Percentiles rank a stretch among this genome's conserved stretches.
These are phyloP conservation scores for Thaumatotibia leucotreta DNA, from an alignment of 1,140 invertebrate species.

Conservation along the genomic window DNA sequence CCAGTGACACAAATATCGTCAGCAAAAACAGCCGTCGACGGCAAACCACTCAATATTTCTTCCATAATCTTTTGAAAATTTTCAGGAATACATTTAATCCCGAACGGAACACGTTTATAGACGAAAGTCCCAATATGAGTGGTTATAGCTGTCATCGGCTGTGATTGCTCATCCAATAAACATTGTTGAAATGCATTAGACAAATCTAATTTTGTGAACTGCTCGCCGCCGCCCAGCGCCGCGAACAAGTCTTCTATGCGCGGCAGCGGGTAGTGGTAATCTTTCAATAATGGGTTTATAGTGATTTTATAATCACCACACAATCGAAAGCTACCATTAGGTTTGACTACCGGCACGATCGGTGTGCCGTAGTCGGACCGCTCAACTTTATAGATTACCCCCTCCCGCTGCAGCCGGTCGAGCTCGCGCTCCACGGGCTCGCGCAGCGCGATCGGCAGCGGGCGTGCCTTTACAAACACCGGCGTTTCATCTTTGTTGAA, in stretches of 20 bases:
- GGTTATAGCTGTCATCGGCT: conserved; percentile 19
- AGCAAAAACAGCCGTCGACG: conserved; percentile 6
- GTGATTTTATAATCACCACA: conserved; percentile 19
- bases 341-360: too few species aligned
- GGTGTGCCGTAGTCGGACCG: too few species aligned
- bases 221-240: conserved; percentile 17
- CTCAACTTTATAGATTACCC: too few species aligned
- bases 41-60: conserved; percentile 11
- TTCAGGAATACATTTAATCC: conserved; percentile 17
- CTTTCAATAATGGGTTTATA: conserved; percentile 14
- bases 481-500: not conserved
- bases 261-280: conserved; percentile 17
- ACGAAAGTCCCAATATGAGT: conserved; percentile 29
- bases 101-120: conserved; percentile 24
- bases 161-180: conserved; percentile 17
- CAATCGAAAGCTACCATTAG: not conserved
- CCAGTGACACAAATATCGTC: conserved; percentile 23
- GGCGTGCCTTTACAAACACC: not conserved
- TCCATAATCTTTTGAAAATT: conserved; percentile 24
- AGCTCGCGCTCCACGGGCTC: not conserved
- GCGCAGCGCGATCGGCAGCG: not conserved
- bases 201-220: conserved; percentile 23
- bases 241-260: conserved; percentile 5
- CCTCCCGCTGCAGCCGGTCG: not conserved
- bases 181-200: conserved; percentile 21